Evolutionary conservation across 1,140 invertebrate genomes (phyloP).

Genomic region (Drosophila parvula): DNA sequence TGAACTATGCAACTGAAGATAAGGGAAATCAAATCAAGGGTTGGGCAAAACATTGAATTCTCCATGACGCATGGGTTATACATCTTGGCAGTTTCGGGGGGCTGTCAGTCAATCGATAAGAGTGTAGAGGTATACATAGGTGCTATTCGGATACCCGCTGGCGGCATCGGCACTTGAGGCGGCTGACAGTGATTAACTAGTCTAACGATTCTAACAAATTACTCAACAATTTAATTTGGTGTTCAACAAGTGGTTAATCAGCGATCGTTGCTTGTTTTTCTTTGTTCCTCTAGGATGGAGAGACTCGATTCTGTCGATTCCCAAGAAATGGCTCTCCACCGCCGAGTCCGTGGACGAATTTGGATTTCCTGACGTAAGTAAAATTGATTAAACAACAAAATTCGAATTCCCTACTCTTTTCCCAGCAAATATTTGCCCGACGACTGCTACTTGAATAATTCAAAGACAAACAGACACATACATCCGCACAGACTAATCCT

Average conservation of each 20-base stretch:
- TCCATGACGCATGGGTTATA: conserved; percentile 38
- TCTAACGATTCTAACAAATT: conserved; percentile 20
- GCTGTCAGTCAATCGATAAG: conserved; percentile 42
- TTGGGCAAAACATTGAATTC: conserved; percentile 2
- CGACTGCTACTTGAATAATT: conserved; percentile 72
- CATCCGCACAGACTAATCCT: conserved; percentile 71
- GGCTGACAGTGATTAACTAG: conserved; percentile 70
- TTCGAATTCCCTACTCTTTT: conserved; percentile 40
- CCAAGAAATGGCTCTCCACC: conserved; percentile 88
- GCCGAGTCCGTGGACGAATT: conserved; percentile 85
- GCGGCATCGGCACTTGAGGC: conserved; percentile 33
- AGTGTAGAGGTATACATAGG: not conserved
- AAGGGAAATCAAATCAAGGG: conserved; percentile 38
- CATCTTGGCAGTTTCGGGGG: conserved; percentile 11
- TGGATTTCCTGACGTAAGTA: conserved; percentile 84
- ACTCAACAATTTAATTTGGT: conserved; percentile 52
- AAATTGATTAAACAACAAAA: conserved; percentile 72
- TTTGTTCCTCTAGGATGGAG: conserved; percentile 86
- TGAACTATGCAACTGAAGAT: conserved; percentile 29
- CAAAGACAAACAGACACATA: conserved; percentile 53
- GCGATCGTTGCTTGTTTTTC: conserved; percentile 38
- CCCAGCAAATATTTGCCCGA: conserved; percentile 63
- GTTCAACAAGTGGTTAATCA: conserved; percentile 60
- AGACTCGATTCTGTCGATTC: conserved; percentile 87
- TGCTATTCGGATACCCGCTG: conserved; percentile 26